Evolutionary conservation across 1,140 invertebrate genomes (phyloP), one percentile per base, ranked within the genome.

Genomic region (Lepidurus packardi): DNA sequence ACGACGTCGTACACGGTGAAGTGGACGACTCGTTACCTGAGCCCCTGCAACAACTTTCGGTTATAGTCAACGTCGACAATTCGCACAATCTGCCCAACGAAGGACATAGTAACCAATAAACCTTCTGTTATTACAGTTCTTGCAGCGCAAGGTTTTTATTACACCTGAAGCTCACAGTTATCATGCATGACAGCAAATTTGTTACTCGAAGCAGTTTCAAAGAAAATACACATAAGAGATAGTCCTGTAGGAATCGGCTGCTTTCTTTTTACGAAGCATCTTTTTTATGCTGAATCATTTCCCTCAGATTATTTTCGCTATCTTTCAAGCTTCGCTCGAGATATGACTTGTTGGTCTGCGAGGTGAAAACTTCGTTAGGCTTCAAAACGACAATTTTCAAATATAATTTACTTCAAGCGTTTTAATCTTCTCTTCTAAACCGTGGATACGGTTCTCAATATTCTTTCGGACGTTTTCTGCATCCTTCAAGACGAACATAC

Each of bases 401-500:
- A 65, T n/a, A 7, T 75, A 75, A 81, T 81, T 82, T 84, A 89
- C 88, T 84, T 94, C 91, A 78, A 94, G 85, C 11, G 88, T 88
- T 83, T 90, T 90, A 41, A 93, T 92, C 84, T 93, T 93, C 53
- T 91, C 89, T 21, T 90, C 88, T 25, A 90, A 88, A 34, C 83
- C 84, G 21, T 86, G 85, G 76, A 90, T 88, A 82, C 89, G 88
- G 21, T 87, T 89, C 53, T 89, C 86, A 5, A 95, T 84, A 82
- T 89, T 90, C 43, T 86, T 84, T 82, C 90, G 89, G 1, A 94
- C 89, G 74, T 89, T 88, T 3, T 87, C 84, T 44, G 91, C 88
- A 43, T 90, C 88, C 43, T 91, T 91, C 24, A 91, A 84, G n/a
- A 94, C 84, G 84, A 95, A 95, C 92, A 94, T 94, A 84, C 94